phyloP scores from a whole-genome alignment of 2,797 vertebrate genomes.

The Myiotriccus ornatus region DNA sequence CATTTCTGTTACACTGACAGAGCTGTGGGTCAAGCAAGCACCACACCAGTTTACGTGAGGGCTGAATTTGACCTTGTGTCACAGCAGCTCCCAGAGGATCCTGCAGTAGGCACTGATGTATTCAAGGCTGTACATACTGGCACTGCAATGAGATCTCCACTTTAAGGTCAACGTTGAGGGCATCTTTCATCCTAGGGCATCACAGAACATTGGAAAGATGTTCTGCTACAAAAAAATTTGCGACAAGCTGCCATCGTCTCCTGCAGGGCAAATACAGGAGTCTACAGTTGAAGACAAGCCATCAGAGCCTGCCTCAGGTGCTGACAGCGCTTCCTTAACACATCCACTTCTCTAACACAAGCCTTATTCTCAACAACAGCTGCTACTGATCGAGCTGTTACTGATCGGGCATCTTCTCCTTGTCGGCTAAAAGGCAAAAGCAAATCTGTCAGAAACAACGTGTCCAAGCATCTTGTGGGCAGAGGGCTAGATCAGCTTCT shows the following conservation, averaged over 20 bases:
- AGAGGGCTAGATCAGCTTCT: neutral
- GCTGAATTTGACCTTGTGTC: neutral
- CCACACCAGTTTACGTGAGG: neutral
- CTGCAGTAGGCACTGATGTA: neutral
- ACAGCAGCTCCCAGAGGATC: neutral
- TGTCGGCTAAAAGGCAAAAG: conserved; percentile 48
- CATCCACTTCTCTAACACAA: conserved; percentile 52
- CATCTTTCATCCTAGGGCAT: conserved; percentile 40
- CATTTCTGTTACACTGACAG: neutral
- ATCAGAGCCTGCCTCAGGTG: conserved; percentile 64
- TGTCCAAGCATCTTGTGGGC: neutral
- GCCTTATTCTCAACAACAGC: conserved; percentile 56
- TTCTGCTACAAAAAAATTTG: conserved; percentile 50
- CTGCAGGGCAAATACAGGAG: conserved; percentile 59
- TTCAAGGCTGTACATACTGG: neutral
- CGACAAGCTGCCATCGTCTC: conserved; percentile 47
- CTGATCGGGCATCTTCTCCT: conserved; percentile 2
- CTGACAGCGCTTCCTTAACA: conserved; percentile 65
- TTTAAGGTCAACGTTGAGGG: conserved; percentile 25
- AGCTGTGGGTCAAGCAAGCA: neutral
- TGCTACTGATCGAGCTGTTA: conserved; percentile 55
- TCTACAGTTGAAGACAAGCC: conserved; percentile 38
- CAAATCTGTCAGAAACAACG: conserved; percentile 3
- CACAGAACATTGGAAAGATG: conserved; percentile 20
- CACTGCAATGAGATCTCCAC: neutral